Percentiles rank a stretch among this genome's conserved stretches.
Evolutionary conservation across 2,888 invertebrate species (phyloP).

Genomic region (Brachyptera risi): DNA sequence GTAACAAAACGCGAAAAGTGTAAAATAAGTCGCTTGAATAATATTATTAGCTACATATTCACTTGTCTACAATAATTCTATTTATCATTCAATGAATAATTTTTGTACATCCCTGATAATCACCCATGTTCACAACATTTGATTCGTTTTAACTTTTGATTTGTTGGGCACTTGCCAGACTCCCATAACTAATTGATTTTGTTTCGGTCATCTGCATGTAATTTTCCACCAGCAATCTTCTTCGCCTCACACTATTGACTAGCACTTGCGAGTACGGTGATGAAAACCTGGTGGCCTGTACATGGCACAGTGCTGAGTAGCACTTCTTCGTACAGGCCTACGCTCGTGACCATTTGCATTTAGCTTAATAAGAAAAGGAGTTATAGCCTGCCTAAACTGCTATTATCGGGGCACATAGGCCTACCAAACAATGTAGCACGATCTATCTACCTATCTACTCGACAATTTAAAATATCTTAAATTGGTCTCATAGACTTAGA

Average conservation of each 20-base stretch:
- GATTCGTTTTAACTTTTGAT: constrained; percentile 15
- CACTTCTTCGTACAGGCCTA: neutral
- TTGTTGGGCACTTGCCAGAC: constrained; percentile 17
- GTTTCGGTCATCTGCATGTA: constrained; percentile 27
- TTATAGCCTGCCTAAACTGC: neutral
- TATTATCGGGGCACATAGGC: neutral
- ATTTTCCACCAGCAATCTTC: constrained; percentile 12
- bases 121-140: neutral
- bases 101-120: constrained; percentile 1
- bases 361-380: constrained; percentile 2
- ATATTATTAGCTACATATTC: too few relatives aligned
- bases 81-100: neutral
- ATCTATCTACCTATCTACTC: neutral
- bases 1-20: too few relatives aligned
- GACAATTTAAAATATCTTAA: neutral
- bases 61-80: too few relatives aligned
- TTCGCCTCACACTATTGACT: neutral
- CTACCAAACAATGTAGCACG: neutral
- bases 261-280: neutral
- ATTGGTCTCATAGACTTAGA: too few relatives aligned
- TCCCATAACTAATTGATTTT: constrained; percentile 20
- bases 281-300: too few relatives aligned
- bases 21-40: too few relatives aligned
- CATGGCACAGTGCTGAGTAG: too few relatives aligned
- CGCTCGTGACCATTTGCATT: constrained; percentile 9